Conservation (phyloP, 2,797 vertebrate genomes). For the Xenentodon cancila region DNA sequence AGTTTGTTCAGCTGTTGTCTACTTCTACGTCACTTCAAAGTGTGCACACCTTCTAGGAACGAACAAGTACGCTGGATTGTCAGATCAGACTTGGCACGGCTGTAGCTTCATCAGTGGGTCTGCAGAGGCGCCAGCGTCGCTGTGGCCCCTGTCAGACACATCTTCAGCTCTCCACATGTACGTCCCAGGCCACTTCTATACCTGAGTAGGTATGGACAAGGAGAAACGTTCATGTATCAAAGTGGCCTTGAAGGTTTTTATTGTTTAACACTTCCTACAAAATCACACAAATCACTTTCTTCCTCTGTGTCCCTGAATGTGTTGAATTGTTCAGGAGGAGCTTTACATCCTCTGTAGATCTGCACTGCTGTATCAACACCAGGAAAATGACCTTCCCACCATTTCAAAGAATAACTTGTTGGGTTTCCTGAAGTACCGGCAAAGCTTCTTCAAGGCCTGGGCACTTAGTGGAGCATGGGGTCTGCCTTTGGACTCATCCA, state of each 20-base stretch:
- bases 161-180: constrained; percentile 18
- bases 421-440: constrained; percentile 80
- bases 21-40: constrained; percentile 35
- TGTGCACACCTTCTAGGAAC: constrained; percentile 22
- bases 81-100: constrained; percentile 52
- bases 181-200: constrained; percentile 35
- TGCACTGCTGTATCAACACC: constrained; percentile 76
- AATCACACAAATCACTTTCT: constrained; percentile 9
- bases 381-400: constrained; percentile 83
- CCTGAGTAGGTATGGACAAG: constrained; percentile 60
- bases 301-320: constrained; percentile 41
- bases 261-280: constrained; percentile 14
- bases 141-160: constrained; percentile 16
- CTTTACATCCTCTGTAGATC: neutral
- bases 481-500: constrained; percentile 87
- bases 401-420: constrained; percentile 85
- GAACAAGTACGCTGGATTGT: no score
- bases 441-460: constrained; percentile 80
- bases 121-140: constrained; percentile 53
- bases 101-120: constrained; percentile 25
- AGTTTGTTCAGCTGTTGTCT: constrained; percentile 12
- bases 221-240: neutral
- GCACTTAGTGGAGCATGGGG: constrained; percentile 80
- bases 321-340: neutral
- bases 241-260: neutral